phyloP scores from a whole-genome alignment of 2,113 vertebrate genomes.

The Suricata suricatta region DNA sequence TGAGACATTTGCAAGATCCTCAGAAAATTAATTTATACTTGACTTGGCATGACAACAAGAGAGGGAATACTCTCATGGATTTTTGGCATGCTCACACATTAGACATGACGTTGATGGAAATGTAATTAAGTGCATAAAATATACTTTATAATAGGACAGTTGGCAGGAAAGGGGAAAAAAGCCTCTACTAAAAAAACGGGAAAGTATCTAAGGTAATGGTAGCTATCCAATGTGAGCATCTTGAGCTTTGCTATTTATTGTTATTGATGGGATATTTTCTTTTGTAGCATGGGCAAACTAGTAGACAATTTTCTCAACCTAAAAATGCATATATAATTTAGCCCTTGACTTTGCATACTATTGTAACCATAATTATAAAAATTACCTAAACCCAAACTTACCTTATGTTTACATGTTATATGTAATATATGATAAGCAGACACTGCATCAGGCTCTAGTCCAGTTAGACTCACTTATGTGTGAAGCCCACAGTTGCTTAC shows the following conservation, averaged over 20 bases:
- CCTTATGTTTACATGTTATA: not conserved
- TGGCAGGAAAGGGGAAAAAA: conserved; percentile 49
- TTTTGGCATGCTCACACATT: conserved; percentile 76
- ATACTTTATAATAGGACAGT: conserved; percentile 70
- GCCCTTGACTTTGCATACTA: not conserved
- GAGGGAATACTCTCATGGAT: conserved; percentile 74
- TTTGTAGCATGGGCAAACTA: not conserved
- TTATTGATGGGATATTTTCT: conserved; percentile 17
- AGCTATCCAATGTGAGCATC: not conserved
- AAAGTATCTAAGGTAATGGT: conserved; percentile 38
- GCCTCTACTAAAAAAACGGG: not conserved
- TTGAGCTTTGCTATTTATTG: conserved; percentile 32
- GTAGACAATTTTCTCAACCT: not conserved
- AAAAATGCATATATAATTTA: not conserved
- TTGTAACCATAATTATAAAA: not conserved
- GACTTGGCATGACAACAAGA: conserved; percentile 76
- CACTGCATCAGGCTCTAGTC: not conserved
- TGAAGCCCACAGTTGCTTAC: not conserved
- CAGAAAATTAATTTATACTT: conserved; percentile 76
- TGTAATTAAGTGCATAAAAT: conserved; percentile 82
- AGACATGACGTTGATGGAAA: conserved; percentile 84
- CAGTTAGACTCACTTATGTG: not conserved
- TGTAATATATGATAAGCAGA: not conserved
- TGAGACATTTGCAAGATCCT: conserved; percentile 76
- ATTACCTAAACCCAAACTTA: not conserved